A percentile compares a stretch with the other conserved stretches of the same genome.
Conservation (phyloP, 2,797 vertebrate species). For the Bovichtus variegatus region DNA sequence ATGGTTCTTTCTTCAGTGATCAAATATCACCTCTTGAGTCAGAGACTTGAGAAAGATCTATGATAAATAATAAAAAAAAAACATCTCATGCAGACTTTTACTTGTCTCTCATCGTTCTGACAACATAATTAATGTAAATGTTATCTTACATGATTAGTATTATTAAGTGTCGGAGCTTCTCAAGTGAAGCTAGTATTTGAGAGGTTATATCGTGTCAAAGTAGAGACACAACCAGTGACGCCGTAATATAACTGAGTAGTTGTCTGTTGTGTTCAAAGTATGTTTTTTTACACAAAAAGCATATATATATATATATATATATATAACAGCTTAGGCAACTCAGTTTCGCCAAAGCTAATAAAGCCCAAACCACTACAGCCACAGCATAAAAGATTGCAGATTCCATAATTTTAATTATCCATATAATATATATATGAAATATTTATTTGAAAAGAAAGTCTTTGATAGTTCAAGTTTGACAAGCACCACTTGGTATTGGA, state of each 20-base stretch:
- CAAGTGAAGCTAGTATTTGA: not conserved
- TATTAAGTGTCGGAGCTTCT: not conserved
- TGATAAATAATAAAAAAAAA: not conserved
- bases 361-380: not conserved
- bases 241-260: not conserved
- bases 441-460: not conserved
- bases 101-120: not conserved
- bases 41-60: conserved; percentile 1
- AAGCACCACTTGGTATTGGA: conserved; percentile 27
- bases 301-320: not conserved
- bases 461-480: conserved; percentile 19
- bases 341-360: not conserved
- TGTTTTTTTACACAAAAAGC: not conserved
- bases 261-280: conserved; percentile 1
- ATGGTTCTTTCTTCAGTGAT: not conserved
- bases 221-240: not conserved
- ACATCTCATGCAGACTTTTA: not conserved
- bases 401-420: not conserved
- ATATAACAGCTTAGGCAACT: not conserved
- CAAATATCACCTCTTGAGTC: not conserved
- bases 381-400: not conserved
- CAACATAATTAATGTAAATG: not conserved
- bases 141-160: not conserved
- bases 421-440: no score
- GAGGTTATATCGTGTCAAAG: no score